These are phyloP conservation scores for Ancistrus triradiatus DNA, from an alignment of 2,113 vertebrate genomes.

Conservation along the genomic window DNA sequence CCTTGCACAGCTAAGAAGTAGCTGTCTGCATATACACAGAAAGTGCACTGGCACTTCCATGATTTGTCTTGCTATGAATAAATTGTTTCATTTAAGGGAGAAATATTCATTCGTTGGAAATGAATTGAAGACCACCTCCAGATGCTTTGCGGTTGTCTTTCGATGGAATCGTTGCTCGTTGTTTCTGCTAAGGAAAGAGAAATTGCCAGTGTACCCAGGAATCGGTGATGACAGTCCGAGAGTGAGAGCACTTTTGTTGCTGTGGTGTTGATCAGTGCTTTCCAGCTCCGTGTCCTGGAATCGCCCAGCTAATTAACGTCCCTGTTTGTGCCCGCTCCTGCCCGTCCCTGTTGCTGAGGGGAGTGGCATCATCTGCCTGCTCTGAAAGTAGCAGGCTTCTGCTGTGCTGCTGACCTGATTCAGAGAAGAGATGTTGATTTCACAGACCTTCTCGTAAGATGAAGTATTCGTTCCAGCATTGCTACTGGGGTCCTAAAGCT, in stretches of 20 bases:
- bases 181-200: constrained; percentile 45
- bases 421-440: constrained; percentile 29
- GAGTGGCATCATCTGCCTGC: constrained; percentile 17
- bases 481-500: constrained; percentile 12
- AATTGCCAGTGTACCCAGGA: constrained; percentile 52
- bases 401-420: constrained; percentile 11
- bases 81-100: constrained; percentile 99
- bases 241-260: not conserved
- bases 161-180: constrained; percentile 62
- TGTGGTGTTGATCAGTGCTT: constrained; percentile 58
- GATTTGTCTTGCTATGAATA: constrained; percentile 97
- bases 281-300: constrained; percentile 51
- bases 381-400: constrained; percentile 22
- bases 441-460: constrained; percentile 38
- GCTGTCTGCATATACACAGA: constrained; percentile 77
- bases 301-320: constrained; percentile 33
- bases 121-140: constrained; percentile 92
- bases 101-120: constrained; percentile 93
- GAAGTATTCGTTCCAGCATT: constrained; percentile 28
- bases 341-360: constrained; percentile 10
- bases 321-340: constrained; percentile 22
- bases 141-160: constrained; percentile 70
- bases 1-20: constrained; percentile 82
- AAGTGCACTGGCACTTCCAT: constrained; percentile 87
- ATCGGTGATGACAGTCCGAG: constrained; percentile 56